Evolutionary conservation across 2,797 vertebrate genomes (phyloP), one percentile per base, ranked within the genome.

Genomic region (Microtus obscurus): DNA sequence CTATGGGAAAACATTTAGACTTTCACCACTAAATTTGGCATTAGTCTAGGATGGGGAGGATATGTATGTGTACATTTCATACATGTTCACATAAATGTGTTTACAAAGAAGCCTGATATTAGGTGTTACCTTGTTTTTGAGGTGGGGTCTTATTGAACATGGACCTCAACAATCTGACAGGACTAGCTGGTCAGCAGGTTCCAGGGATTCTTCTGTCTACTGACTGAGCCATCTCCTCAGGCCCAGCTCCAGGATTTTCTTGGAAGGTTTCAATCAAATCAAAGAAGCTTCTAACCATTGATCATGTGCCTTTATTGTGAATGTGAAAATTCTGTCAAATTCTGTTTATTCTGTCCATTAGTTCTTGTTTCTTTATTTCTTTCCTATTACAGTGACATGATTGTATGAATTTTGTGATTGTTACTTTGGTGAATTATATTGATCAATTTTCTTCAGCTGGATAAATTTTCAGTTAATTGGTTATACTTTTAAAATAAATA

Each of bases 311-410:
- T 95, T 89, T 69, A 43, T 91, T 43, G 40, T 91, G 29, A 82
- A 43, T 87, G 43, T 76, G 74, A 88, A 76, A 43, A 76, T 94
- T 65, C 74, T 89, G 23, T 91, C 23, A 87, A 51, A 25, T 69
- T 37, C 0, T 74, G 73, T 95, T 93, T 92, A 16, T 69, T 69
- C 65, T n/a, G 34, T n/a, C 67, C 34, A 69, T 69, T 69, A 19
- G 7, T n/a, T 69, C 34, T 69, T 69, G 25, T 19, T 69, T n/a
- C 34, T 69, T 69, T 19, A 67, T 67, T 67, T 63, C 61, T 40
- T 91, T 79, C 53, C 31, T 96, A 69, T 51, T 87, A 6, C 79
- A 69, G n/a, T 74, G 21, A 93, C 43, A 79, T 83, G 16, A 81
- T 83, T 78, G 2, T 53, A 29, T 87, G 23, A 81, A 6, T 85